Conservation (phyloP, 2,888 invertebrate genomes). For the Digitonthophagus gazella region DNA sequence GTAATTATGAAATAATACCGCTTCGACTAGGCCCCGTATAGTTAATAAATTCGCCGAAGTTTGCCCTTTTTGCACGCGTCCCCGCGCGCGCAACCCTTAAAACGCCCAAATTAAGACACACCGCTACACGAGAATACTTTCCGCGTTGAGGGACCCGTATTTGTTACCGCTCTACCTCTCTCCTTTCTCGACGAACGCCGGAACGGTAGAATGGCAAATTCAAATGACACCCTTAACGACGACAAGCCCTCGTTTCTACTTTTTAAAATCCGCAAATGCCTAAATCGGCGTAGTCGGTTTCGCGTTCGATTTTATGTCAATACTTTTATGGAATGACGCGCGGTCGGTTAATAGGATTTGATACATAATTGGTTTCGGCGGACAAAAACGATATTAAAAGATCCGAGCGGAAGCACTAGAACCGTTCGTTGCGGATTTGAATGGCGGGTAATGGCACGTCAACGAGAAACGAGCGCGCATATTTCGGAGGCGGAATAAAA, state of each 20-base stretch:
- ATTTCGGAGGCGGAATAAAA: neutral
- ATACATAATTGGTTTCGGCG: neutral
- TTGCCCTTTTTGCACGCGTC: neutral
- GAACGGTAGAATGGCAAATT: neutral
- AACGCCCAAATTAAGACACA: neutral
- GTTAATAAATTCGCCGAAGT: slow-evolving; percentile 9
- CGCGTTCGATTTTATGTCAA: no score
- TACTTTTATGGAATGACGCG: no score
- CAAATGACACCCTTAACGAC: neutral
- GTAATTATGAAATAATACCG: slow-evolving; percentile 18
- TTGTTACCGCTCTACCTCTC: neutral
- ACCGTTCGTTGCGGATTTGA: no score
- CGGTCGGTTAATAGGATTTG: no score
- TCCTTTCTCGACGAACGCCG: neutral
- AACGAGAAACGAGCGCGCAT: no score
- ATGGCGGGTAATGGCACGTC: no score
- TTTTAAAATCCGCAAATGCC: no score
- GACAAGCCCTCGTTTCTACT: neutral
- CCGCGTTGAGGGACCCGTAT: neutral
- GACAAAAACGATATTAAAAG: neutral
- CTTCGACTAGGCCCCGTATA: slow-evolving; percentile 5
- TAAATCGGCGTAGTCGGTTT: no score
- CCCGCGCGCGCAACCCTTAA: neutral
- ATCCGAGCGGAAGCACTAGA: no score
- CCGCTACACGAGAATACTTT: neutral